Conservation (phyloP, 2,113 vertebrate species). For the Brachypteracias leptosomus region DNA sequence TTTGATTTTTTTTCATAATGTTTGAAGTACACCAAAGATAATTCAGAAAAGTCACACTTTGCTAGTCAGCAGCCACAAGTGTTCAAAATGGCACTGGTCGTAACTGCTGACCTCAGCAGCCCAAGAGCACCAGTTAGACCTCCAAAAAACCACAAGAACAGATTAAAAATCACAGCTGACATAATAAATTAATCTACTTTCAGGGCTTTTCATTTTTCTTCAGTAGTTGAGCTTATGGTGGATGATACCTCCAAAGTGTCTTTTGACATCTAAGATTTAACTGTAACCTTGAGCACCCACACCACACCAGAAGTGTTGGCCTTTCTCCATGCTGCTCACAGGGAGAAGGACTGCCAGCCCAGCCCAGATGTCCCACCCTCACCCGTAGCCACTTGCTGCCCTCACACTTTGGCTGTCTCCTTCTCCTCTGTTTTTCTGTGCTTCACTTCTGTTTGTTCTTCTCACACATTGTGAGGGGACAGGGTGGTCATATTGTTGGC, state of each 20-base stretch:
- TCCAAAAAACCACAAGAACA: neutral
- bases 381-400: fast-evolving
- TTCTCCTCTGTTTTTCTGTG: neutral
- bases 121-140: neutral
- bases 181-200: neutral
- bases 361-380: fast-evolving
- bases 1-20: neutral
- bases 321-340: neutral
- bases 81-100: neutral
- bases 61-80: neutral
- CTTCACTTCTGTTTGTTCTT: neutral
- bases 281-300: neutral
- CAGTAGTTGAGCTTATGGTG: neutral
- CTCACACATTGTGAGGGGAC: fast-evolving
- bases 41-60: neutral
- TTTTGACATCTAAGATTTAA: neutral
- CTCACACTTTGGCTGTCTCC: neutral
- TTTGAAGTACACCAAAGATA: neutral
- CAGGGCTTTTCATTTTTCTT: neutral
- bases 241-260: neutral
- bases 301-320: neutral
- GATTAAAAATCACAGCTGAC: neutral
- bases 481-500: neutral
- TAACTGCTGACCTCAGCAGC: neutral
- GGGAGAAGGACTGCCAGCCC: neutral